Evolutionary conservation across 2,888 invertebrate genomes (phyloP), one percentile per base, ranked within the genome.

Genomic region (Drosophila quinaria): DNA sequence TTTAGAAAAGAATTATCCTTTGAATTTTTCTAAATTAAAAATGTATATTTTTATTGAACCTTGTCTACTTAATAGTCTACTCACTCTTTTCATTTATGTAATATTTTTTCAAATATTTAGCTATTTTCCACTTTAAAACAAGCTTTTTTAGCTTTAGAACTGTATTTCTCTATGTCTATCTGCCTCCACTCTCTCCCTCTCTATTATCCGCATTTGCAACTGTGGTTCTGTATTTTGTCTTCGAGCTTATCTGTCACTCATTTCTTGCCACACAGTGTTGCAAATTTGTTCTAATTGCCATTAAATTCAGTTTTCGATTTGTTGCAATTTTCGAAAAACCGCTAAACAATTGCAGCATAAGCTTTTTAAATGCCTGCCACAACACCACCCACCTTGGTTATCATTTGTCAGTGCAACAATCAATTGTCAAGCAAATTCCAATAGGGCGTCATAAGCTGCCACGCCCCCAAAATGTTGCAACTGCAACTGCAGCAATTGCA

Each of bases 321-420:
- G 56, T 54, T 44, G 41, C 55, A 60, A 49, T 54, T 70, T 56
- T 55, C 35, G 13, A 71, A 80, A 85, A 85, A 80, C 87, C 84
- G 79, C 84, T 67, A 74, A 85, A 79, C 81, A 83, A 88, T 77
- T 85, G 88, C 84, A 88, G 84, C 79, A 88, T 78, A 78, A 63
- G 76, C 78, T 70, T 66, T 80, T 70, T 60, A 50, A 29, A 19
- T 33, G 22, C 41, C 19, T 33, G 58, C 46, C 77, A 70, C 67
- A 62, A 70, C 67, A 62, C 75, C 74, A 55, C 63, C 59, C 42
- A 46, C 9, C 22, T 39, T 35, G 54, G 42, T 19, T 35, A 59
- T 42, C 31, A 55, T 56, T 39, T 42, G 33, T 29, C 15, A 3
- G 47, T 19, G 13, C 56, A 44, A 56, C 70, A 62, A 74, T 71